phyloP scores from a whole-genome alignment of 2,113 vertebrate species.

The Chroicocephalus ridibundus region DNA sequence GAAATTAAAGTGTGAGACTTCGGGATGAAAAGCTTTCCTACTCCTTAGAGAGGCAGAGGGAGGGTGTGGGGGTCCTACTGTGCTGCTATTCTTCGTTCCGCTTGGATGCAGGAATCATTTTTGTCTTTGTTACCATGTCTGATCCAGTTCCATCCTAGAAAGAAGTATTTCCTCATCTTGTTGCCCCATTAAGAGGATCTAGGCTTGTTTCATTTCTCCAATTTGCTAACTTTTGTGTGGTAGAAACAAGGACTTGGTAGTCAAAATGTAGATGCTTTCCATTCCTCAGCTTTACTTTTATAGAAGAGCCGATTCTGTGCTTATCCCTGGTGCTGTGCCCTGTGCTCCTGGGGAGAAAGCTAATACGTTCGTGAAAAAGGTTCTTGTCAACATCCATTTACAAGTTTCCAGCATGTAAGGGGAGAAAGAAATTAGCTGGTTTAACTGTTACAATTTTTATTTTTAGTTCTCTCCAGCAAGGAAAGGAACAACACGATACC shows the following conservation, averaged over 20 bases:
- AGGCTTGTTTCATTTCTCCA: neutral
- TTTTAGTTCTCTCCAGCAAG: constrained; percentile 91
- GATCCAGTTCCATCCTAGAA: neutral
- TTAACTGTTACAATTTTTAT: constrained; percentile 35
- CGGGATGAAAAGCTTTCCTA: neutral
- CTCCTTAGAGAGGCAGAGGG: neutral
- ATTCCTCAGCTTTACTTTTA: neutral
- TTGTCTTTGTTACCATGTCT: neutral
- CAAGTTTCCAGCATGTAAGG: neutral
- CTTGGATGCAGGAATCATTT: neutral
- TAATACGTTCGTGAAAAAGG: neutral
- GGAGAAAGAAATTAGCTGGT: neutral
- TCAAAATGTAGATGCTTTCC: neutral
- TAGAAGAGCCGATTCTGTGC: neutral
- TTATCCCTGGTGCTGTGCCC: neutral
- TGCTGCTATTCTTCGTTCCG: neutral
- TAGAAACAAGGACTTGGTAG: neutral
- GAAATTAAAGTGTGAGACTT: neutral
- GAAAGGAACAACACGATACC: constrained; percentile 88
- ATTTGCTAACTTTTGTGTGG: neutral
- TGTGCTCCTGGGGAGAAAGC: neutral
- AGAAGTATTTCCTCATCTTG: neutral
- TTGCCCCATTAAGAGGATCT: neutral
- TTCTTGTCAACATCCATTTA: neutral
- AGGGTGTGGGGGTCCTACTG: neutral